Percentiles rank a stretch among this genome's conserved stretches.
phyloP scores from a whole-genome alignment of 2,888 invertebrate genomes.

The Caprella mutica region DNA sequence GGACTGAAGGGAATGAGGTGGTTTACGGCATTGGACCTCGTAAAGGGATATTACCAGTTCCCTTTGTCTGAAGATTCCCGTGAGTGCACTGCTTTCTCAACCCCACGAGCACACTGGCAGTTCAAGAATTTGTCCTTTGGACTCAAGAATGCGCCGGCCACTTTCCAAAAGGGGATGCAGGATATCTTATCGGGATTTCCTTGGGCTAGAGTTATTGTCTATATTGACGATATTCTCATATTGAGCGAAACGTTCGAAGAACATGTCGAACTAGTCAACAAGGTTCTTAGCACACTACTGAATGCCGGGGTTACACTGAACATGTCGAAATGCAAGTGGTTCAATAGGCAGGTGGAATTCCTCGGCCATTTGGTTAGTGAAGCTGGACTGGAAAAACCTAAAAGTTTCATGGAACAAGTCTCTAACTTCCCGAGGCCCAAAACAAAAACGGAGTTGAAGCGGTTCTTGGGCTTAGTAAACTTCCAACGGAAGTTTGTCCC shows the following conservation, averaged over 20 bases:
- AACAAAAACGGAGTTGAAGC: background rate
- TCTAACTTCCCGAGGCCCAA: background rate
- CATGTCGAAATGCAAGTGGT: background rate
- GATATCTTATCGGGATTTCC: background rate
- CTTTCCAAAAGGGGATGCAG: constrained; percentile 1
- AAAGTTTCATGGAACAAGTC: background rate
- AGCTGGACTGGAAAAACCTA: background rate
- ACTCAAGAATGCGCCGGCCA: background rate
- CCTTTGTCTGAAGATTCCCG: background rate
- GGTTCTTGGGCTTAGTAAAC: background rate
- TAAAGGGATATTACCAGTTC: background rate
- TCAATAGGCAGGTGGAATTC: background rate
- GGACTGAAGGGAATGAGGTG: constrained; percentile 1
- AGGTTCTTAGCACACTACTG: background rate
- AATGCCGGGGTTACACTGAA: background rate
- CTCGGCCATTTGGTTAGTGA: background rate
- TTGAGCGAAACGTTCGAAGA: background rate
- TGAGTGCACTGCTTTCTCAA: background rate
- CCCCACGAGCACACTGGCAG: background rate
- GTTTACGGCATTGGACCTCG: constrained; percentile 2
- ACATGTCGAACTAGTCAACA: background rate
- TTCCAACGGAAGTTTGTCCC: background rate
- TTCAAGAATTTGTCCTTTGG: background rate
- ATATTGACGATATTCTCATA: constrained; percentile 1
- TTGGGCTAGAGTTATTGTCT: background rate